A percentile compares a stretch with the other conserved stretches of the same genome.
Conservation (phyloP, 2,113 vertebrate genomes). For the Pachyramphus minor region DNA sequence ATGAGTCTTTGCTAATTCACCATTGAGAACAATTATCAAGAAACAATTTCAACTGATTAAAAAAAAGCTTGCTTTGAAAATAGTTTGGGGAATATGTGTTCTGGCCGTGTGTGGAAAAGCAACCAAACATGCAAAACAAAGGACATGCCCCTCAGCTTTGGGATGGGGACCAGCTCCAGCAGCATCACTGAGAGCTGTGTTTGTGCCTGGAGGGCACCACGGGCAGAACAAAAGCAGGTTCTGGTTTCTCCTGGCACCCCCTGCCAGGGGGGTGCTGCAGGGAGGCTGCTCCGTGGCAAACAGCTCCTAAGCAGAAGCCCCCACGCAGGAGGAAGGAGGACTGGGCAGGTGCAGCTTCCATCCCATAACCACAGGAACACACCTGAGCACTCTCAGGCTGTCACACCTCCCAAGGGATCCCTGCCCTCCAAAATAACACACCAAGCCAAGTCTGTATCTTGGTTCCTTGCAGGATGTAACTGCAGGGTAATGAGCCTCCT, state of each 20-base stretch:
- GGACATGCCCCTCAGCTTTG: background rate
- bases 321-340: background rate
- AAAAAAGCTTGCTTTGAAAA: background rate
- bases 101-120: rapidly evolving
- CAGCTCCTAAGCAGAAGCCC: background rate
- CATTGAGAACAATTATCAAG: background rate
- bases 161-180: background rate
- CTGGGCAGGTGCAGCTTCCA: background rate
- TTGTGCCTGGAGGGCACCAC: background rate
- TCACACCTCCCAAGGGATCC: background rate
- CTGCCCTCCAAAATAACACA: background rate
- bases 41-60: background rate
- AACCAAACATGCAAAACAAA: background rate
- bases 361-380: background rate
- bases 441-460: background rate
- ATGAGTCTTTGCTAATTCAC: background rate
- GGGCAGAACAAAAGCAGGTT: background rate
- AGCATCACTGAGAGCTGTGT: rapidly evolving
- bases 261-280: background rate
- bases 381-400: background rate
- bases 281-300: rapidly evolving
- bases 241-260: background rate
- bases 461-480: background rate
- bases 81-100: background rate
- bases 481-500: background rate